These are phyloP conservation scores for Lindbergichthys nudifrons DNA, from an alignment of 2,797 vertebrate species.

Conservation along the genomic window DNA sequence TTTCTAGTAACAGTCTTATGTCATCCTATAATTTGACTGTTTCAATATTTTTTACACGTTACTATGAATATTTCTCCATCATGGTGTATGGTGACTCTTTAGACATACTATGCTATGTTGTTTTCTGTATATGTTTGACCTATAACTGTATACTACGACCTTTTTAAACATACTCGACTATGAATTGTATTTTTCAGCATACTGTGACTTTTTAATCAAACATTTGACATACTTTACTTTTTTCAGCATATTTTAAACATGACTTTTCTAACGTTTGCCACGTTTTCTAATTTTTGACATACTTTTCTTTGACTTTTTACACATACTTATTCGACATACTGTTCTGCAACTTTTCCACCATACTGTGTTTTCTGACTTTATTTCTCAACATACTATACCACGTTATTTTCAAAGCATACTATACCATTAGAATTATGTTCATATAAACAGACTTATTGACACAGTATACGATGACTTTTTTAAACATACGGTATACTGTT, in stretches of 20 bases:
- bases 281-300: not conserved
- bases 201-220: not conserved
- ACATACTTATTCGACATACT: no score
- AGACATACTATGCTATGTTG: not conserved
- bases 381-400: not conserved
- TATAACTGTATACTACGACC: not conserved
- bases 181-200: not conserved
- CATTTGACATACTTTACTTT: not conserved
- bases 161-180: not conserved
- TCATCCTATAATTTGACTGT: not conserved
- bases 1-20: no score
- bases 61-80: not conserved
- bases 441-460: no score
- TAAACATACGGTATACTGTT: no score
- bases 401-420: no score
- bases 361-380: not conserved
- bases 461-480: no score
- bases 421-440: no score
- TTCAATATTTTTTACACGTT: not conserved
- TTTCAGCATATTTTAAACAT: not conserved
- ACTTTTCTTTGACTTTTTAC: no score
- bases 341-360: not conserved
- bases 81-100: not conserved
- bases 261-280: not conserved
- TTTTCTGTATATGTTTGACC: not conserved